Conservation (phyloP, 2,797 vertebrate species). For the Sciaenops ocellatus region DNA sequence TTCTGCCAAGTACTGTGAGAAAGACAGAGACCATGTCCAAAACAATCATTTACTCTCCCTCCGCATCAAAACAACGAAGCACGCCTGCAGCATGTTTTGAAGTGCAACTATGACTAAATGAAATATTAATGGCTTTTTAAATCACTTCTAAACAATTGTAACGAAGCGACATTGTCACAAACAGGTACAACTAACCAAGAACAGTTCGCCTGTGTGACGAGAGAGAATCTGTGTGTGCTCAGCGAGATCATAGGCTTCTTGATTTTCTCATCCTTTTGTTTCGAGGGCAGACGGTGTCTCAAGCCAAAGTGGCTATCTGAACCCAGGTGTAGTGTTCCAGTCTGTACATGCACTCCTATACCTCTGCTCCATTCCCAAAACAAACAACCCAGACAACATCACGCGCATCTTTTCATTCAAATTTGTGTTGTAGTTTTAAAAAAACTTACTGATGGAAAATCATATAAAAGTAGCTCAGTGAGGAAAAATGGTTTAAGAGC, state of each 20-base stretch:
- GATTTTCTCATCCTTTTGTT: conserved; percentile 45
- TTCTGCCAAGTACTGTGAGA: conserved; percentile 38
- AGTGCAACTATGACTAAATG: too few species aligned
- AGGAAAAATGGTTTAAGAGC: not conserved
- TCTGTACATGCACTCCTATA: not conserved
- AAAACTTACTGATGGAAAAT: not conserved
- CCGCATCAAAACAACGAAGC: conserved; percentile 27
- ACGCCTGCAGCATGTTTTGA: too few species aligned
- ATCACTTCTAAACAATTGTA: too few species aligned
- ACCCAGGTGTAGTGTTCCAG: conserved; percentile 49
- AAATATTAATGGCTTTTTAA: too few species aligned
- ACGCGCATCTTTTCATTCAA: not conserved
- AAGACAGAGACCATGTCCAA: conserved; percentile 27
- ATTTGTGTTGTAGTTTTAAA: not conserved
- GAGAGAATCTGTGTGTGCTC: conserved; percentile 6
- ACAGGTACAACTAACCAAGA: not conserved
- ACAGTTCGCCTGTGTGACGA: not conserved
- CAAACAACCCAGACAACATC: not conserved
- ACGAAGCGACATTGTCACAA: conserved; percentile 8
- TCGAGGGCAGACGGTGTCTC: conserved; percentile 25
- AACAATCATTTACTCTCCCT: conserved; percentile 29
- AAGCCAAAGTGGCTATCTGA: conserved; percentile 43
- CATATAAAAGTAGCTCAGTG: not conserved
- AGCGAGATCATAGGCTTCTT: conserved; percentile 40
- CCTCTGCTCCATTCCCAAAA: conserved; percentile 12